These are phyloP conservation scores for Drosophila santomea DNA, from an alignment of 1,140 invertebrate species.

Conservation along the genomic window DNA sequence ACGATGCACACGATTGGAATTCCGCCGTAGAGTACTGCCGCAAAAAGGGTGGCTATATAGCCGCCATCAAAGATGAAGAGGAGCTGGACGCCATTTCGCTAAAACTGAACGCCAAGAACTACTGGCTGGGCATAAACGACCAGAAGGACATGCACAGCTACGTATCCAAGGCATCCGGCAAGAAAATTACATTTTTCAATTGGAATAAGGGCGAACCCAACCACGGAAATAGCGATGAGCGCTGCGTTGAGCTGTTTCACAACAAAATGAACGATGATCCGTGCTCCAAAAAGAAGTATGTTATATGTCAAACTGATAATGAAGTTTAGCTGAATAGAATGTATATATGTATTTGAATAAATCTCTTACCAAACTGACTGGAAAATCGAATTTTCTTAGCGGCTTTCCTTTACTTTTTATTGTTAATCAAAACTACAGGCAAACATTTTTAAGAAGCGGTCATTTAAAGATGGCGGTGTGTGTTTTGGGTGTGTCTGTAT, in stretches of 20 bases:
- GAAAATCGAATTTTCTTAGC: neutral
- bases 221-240: neutral
- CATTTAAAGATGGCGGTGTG: slow-evolving; percentile 50
- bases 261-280: neutral
- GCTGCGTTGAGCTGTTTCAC: neutral
- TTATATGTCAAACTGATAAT: neutral
- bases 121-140: slow-evolving; percentile 3
- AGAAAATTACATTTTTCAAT: neutral
- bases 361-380: too few relatives aligned
- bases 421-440: slow-evolving; percentile 51
- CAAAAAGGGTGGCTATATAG: neutral
- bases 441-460: slow-evolving; percentile 61
- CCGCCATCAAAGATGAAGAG: neutral
- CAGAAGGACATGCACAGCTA: neutral
- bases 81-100: neutral
- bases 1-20: neutral
- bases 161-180: neutral
- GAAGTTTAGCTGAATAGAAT: neutral
- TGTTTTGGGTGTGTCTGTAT: slow-evolving; percentile 28
- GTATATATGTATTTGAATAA: too few relatives aligned
- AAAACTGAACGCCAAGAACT: neutral
- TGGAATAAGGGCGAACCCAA: neutral
- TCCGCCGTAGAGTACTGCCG: neutral
- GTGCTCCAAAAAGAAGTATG: neutral
- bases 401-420: slow-evolving; percentile 22